Percentiles rank a stretch among this genome's conserved stretches.
Conservation (phyloP, 2,888 invertebrate genomes). For the Rhamnusium bicolor region DNA sequence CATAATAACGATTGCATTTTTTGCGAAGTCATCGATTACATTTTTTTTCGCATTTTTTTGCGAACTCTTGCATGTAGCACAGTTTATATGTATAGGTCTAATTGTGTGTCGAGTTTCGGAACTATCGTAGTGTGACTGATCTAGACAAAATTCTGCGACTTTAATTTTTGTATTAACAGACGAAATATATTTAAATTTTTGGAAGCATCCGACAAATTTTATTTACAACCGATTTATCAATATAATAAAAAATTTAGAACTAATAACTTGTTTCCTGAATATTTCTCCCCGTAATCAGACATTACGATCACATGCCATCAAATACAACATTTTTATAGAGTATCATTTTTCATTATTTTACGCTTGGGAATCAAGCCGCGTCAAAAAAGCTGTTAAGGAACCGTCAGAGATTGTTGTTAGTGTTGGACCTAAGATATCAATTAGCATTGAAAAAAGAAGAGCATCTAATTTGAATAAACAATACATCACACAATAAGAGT, state of each 20-base stretch:
- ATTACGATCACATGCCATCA: not conserved
- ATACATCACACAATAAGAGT: slow-evolving; percentile 47
- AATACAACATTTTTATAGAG: not conserved
- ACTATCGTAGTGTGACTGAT: too few relatives aligned
- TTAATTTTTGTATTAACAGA: too few relatives aligned
- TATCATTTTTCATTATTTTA: not conserved
- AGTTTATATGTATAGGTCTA: too few relatives aligned
- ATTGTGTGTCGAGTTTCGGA: too few relatives aligned
- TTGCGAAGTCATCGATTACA: too few relatives aligned
- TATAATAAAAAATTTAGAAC: not conserved
- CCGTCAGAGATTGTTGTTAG: not conserved
- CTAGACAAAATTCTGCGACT: too few relatives aligned
- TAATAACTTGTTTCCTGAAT: not conserved
- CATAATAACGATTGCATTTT: too few relatives aligned
- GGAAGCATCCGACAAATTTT: too few relatives aligned
- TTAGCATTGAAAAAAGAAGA: slow-evolving; percentile 8
- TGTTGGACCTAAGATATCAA: slow-evolving; percentile 3
- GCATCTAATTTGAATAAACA: slow-evolving; percentile 46
- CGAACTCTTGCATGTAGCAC: too few relatives aligned
- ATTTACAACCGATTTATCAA: too few relatives aligned
- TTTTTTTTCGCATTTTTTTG: too few relatives aligned
- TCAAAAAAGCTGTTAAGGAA: not conserved
- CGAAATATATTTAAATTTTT: too few relatives aligned
- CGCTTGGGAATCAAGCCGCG: not conserved
- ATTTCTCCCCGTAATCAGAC: not conserved